These are phyloP conservation scores for Tenthredo distinguenda DNA, from an alignment of 2,888 invertebrate species.

Conservation along the genomic window DNA sequence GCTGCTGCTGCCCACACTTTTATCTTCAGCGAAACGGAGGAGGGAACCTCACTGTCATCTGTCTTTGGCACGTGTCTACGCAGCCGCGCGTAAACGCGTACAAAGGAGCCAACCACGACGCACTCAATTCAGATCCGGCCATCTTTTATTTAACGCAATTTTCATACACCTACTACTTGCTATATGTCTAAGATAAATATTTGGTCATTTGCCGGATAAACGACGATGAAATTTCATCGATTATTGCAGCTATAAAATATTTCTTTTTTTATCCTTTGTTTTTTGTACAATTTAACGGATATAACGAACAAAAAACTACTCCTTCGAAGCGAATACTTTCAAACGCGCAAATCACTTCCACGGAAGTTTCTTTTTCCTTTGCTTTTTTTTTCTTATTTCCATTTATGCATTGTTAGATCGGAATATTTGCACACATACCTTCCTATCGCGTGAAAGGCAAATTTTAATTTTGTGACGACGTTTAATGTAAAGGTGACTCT, in stretches of 20 bases:
- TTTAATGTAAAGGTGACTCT: not conserved
- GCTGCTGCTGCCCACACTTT: not conserved
- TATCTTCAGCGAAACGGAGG: constrained; percentile 13
- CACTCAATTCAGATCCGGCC: constrained; percentile 32
- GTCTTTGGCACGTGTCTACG: constrained; percentile 52
- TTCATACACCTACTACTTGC: not conserved
- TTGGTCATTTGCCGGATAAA: too few species aligned
- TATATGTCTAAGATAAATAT: not conserved
- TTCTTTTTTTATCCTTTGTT: too few species aligned
- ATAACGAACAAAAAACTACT: too few species aligned
- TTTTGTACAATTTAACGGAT: too few species aligned
- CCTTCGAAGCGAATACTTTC: too few species aligned
- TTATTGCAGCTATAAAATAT: too few species aligned
- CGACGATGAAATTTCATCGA: too few species aligned
- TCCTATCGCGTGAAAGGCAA: not conserved
- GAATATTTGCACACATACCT: not conserved
- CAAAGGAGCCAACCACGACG: constrained; percentile 43
- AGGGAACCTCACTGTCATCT: constrained; percentile 43
- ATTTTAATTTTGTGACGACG: not conserved
- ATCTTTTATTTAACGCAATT: constrained; percentile 30
- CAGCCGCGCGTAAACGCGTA: constrained; percentile 50
- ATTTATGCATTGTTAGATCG: not conserved
- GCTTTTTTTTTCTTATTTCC: not conserved
- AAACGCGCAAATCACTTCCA: too few species aligned
- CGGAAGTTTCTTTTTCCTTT: not conserved